A percentile compares a stretch with the other conserved stretches of the same genome.
These are phyloP conservation scores for Petroica traversi DNA, from an alignment of 2,113 vertebrate genomes.

Conservation along the genomic window DNA sequence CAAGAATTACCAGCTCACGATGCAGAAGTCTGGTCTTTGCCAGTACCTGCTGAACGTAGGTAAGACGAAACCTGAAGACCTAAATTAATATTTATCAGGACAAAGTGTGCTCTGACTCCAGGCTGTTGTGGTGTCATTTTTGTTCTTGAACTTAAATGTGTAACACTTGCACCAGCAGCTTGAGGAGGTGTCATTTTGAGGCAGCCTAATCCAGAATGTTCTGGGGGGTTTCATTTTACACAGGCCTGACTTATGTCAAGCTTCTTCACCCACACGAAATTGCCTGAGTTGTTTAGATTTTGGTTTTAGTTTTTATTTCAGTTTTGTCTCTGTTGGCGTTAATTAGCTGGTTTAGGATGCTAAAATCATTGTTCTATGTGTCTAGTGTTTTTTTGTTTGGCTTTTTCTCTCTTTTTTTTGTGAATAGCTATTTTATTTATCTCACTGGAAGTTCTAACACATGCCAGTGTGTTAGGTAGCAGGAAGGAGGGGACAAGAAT, in stretches of 20 bases:
- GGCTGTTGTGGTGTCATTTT: not conserved
- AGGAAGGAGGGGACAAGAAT: not conserved
- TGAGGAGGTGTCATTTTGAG: not conserved
- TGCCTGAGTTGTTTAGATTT: not conserved
- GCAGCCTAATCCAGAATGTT: not conserved
- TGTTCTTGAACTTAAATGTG: not conserved
- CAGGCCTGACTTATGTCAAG: not conserved
- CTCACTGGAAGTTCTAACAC: not conserved
- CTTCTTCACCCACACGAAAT: not conserved
- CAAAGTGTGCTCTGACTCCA: not conserved
- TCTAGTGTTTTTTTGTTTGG: not conserved
- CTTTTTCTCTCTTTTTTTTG: not conserved
- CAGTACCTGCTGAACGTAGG: conserved; percentile 88
- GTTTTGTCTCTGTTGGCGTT: not conserved
- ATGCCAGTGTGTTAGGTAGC: not conserved
- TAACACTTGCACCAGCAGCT: not conserved
- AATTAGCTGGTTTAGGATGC: not conserved
- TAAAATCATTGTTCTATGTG: not conserved
- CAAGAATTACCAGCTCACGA: conserved; percentile 81
- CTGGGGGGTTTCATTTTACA: not conserved
- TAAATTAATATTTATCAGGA: not conserved
- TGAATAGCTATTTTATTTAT: not conserved
- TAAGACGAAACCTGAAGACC: conserved; percentile 61
- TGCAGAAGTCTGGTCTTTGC: conserved; percentile 85
- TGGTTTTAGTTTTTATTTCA: not conserved